Percentiles rank a stretch among this genome's conserved stretches.
These are phyloP conservation scores for Polyergus mexicanus DNA, from an alignment of 1,140 invertebrate genomes.

Conservation along the genomic window DNA sequence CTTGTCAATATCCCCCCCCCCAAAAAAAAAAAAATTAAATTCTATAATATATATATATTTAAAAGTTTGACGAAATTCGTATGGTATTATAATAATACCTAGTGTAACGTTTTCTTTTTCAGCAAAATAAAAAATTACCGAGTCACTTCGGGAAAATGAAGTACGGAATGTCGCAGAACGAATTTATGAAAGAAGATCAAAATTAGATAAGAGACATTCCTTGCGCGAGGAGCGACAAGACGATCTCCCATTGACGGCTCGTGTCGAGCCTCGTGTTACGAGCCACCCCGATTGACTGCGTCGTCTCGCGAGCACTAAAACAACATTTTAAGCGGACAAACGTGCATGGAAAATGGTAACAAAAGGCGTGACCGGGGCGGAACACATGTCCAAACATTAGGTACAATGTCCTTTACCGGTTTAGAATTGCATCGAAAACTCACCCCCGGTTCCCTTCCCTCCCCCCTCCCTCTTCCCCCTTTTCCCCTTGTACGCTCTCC, in stretches of 20 bases:
- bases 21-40: too few relatives aligned
- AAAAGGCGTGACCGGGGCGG: conserved; percentile 86
- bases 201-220: conserved; percentile 23
- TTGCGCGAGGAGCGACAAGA: background rate
- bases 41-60: too few relatives aligned
- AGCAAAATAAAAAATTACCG: background rate
- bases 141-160: background rate
- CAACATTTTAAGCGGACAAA: conserved; percentile 85
- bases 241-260: conserved; percentile 52
- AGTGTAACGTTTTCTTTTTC: background rate
- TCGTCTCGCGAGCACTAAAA: conserved; percentile 75
- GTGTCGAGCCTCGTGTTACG: conserved; percentile 62
- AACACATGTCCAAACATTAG: conserved; percentile 87
- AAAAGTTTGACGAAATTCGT: background rate
- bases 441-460: conserved; percentile 31
- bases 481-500: background rate
- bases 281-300: conserved; percentile 47
- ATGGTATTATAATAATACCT: background rate
- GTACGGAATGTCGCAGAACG: too few relatives aligned
- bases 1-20: too few relatives aligned
- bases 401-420: conserved; percentile 83
- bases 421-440: conserved; percentile 77
- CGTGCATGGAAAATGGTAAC: conserved; percentile 85
- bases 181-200: conserved; percentile 1
- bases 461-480: background rate